Percentiles rank a stretch among this genome's conserved stretches.
phyloP scores from a whole-genome alignment of 2,113 vertebrate genomes.

The Cryptomyrus ogoouensis region DNA sequence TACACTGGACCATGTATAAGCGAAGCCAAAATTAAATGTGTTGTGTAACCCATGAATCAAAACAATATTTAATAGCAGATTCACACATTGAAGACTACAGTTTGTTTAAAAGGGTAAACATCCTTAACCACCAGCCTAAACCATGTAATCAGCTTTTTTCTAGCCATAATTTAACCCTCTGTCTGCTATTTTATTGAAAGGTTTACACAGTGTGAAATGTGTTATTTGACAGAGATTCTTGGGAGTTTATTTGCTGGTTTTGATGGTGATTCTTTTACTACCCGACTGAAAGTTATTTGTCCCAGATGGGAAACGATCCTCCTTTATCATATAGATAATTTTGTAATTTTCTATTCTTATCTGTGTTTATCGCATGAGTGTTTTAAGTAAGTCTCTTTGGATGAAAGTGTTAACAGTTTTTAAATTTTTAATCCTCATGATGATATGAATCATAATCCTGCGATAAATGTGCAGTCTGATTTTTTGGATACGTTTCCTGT shows the following conservation, averaged over 20 bases:
- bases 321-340: background rate
- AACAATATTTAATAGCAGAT: background rate
- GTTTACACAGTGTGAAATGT: background rate
- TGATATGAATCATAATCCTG: background rate
- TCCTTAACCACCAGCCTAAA: background rate
- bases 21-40: background rate
- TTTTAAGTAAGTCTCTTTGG: background rate
- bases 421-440: background rate
- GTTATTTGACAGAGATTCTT: background rate
- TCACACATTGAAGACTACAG: background rate
- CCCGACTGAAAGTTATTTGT: background rate
- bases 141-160: background rate
- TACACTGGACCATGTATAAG: background rate
- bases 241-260: background rate
- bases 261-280: background rate
- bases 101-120: background rate
- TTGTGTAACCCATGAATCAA: slow-evolving; percentile 1
- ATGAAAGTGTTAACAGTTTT: background rate
- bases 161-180: background rate
- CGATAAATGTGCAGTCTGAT: background rate
- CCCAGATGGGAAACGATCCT: background rate
- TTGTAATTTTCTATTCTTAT: background rate
- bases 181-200: background rate
- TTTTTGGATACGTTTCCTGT: background rate
- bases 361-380: background rate